phyloP scores from a whole-genome alignment of 2,113 vertebrate genomes.

The Piaya cayana region DNA sequence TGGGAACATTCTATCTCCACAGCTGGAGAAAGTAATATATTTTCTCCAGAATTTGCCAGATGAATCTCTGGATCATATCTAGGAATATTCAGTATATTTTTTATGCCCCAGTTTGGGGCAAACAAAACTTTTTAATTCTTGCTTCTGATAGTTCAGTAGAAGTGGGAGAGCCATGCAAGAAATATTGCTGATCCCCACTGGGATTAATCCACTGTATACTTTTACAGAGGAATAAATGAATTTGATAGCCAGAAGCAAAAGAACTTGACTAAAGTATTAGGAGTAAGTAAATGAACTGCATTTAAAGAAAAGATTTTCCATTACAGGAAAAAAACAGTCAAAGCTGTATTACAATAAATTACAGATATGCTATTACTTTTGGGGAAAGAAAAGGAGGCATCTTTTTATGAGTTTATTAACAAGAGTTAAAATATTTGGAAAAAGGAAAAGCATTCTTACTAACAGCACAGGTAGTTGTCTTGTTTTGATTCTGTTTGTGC shows the following conservation, averaged over 20 bases:
- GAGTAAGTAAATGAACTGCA: background rate
- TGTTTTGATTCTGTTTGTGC: slow-evolving; percentile 17
- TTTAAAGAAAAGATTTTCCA: background rate
- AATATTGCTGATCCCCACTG: background rate
- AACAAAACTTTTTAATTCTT: background rate
- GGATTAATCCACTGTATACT: background rate
- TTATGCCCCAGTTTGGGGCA: background rate
- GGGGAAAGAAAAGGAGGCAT: background rate
- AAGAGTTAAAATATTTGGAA: background rate
- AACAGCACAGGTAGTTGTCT: background rate
- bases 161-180: background rate
- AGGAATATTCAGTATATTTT: background rate
- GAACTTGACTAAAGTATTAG: background rate
- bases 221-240: background rate
- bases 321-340: background rate
- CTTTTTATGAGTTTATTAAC: background rate
- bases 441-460: background rate
- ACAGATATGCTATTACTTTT: background rate
- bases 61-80: background rate
- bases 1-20: background rate
- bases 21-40: background rate
- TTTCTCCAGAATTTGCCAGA: background rate
- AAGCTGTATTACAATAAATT: background rate
- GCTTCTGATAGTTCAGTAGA: background rate
- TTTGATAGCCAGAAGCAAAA: background rate